Evolutionary conservation across 1,140 invertebrate species (phyloP).

Genomic region (Pseudoatta argentina): DNA sequence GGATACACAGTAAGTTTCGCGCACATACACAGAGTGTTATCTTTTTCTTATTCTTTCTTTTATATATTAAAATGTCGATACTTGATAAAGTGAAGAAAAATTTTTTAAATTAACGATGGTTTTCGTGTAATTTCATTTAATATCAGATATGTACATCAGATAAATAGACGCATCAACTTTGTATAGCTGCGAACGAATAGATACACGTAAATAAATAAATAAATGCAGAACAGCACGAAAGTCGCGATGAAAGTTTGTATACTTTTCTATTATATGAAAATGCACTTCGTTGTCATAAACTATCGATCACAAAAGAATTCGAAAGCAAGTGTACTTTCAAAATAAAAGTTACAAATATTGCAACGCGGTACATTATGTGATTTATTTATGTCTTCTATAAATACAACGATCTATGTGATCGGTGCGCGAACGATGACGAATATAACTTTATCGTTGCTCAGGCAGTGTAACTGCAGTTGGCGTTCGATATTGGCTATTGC

Average conservation of each 20-base stretch:
- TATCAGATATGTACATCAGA: neutral
- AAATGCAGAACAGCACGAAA: constrained; percentile 20
- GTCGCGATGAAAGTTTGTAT: constrained; percentile 4
- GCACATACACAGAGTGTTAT: constrained; percentile 6
- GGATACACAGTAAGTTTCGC: constrained; percentile 2
- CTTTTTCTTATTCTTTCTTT: constrained; percentile 19
- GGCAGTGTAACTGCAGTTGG: constrained; percentile 22
- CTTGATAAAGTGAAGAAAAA: constrained; percentile 18
- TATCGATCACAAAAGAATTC: constrained; percentile 28
- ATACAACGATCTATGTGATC: constrained; percentile 22
- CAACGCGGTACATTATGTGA: neutral
- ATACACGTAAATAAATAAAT: constrained; percentile 39
- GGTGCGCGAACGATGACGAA: constrained; percentile 13
- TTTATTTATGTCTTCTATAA: constrained; percentile 26
- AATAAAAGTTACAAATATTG: constrained; percentile 5
- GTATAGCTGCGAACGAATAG: neutral
- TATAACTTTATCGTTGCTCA: constrained; percentile 42
- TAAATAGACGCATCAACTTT: neutral
- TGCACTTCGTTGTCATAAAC: constrained; percentile 1
- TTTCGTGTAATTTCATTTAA: constrained; percentile 19
- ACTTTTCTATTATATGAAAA: constrained; percentile 6
- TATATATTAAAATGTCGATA: constrained; percentile 55
- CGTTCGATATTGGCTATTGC: constrained; percentile 46
- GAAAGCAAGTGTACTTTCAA: neutral
- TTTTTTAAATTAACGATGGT: constrained; percentile 28